phyloP scores from a whole-genome alignment of 1,140 invertebrate species.

The Schlechtendalia chinensis region DNA sequence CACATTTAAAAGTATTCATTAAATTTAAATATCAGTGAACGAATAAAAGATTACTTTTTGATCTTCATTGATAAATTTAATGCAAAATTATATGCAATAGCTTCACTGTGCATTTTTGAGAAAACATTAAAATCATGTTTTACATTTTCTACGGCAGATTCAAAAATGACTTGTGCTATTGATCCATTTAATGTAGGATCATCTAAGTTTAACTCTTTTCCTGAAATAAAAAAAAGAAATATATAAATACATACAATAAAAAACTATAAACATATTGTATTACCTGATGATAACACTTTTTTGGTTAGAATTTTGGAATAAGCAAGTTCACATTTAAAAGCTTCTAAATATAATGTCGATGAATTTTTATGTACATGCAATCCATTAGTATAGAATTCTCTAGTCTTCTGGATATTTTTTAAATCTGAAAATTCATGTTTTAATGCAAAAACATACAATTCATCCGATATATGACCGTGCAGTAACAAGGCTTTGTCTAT shows the following conservation, averaged over 20 bases:
- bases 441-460: slow-evolving; percentile 30
- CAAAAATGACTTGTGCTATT: slow-evolving; percentile 18
- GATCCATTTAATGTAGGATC: slow-evolving; percentile 31
- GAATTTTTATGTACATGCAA: slow-evolving; percentile 28
- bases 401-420: slow-evolving; percentile 29
- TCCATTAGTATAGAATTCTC: slow-evolving; percentile 35
- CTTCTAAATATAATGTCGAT: slow-evolving; percentile 16
- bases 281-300: neutral
- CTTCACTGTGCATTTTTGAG: slow-evolving; percentile 24
- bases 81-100: neutral
- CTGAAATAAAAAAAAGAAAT: slow-evolving; percentile 4
- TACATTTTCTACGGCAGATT: slow-evolving; percentile 21
- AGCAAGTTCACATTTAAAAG: slow-evolving; percentile 39
- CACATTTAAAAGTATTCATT: neutral
- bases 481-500: slow-evolving; percentile 23
- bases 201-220: neutral
- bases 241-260: neutral
- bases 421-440: slow-evolving; percentile 20
- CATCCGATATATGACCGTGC: slow-evolving; percentile 36
- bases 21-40: no score
- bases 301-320: neutral
- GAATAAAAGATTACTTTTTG: slow-evolving; percentile 10
- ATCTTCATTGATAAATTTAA: neutral
- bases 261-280: neutral
- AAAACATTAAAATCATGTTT: neutral